These are phyloP conservation scores for Pycnomerus fuliginosus DNA, from an alignment of 2,888 invertebrate genomes.

Conservation along the genomic window DNA sequence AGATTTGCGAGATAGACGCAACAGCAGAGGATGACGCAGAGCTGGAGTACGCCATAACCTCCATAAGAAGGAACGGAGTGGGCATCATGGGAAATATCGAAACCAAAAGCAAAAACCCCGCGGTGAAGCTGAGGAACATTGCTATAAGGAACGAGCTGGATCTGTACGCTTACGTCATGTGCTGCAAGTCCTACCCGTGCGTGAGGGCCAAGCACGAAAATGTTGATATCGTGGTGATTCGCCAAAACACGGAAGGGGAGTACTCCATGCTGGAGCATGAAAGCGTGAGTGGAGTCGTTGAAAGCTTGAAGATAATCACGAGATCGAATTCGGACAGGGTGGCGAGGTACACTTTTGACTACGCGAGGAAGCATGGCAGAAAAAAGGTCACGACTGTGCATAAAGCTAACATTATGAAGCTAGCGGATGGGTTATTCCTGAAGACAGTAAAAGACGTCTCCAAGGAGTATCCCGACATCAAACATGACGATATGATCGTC, in stretches of 20 bases:
- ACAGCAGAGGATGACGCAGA: slow-evolving; percentile 24
- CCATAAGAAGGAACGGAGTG: slow-evolving; percentile 44
- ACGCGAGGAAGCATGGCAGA: slow-evolving; percentile 56
- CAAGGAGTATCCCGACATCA: slow-evolving; percentile 39
- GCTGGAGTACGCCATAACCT: slow-evolving; percentile 34
- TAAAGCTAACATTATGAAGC: slow-evolving; percentile 59
- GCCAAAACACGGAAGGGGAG: slow-evolving; percentile 68
- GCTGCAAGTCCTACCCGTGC: slow-evolving; percentile 57
- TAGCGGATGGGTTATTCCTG: slow-evolving; percentile 46
- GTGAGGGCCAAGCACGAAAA: slow-evolving; percentile 47
- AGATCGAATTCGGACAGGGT: slow-evolving; percentile 56
- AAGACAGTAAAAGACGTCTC: slow-evolving; percentile 37
- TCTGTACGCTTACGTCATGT: slow-evolving; percentile 59
- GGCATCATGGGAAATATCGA: slow-evolving; percentile 31
- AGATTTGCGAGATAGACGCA: slow-evolving; percentile 34
- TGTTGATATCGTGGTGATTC: slow-evolving; percentile 58
- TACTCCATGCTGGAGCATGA: slow-evolving; percentile 64
- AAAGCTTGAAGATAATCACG: slow-evolving; percentile 61
- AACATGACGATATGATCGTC: slow-evolving; percentile 39
- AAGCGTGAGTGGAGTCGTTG: slow-evolving; percentile 60
- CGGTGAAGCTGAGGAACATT: slow-evolving; percentile 50
- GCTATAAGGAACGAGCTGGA: slow-evolving; percentile 56
- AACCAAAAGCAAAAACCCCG: slow-evolving; percentile 26
- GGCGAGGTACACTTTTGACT: slow-evolving; percentile 63
- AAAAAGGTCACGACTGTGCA: slow-evolving; percentile 65